A percentile compares a stretch with the other conserved stretches of the same genome.
Conservation (phyloP, 2,797 vertebrate genomes). For the Sebastes hubbsi region DNA sequence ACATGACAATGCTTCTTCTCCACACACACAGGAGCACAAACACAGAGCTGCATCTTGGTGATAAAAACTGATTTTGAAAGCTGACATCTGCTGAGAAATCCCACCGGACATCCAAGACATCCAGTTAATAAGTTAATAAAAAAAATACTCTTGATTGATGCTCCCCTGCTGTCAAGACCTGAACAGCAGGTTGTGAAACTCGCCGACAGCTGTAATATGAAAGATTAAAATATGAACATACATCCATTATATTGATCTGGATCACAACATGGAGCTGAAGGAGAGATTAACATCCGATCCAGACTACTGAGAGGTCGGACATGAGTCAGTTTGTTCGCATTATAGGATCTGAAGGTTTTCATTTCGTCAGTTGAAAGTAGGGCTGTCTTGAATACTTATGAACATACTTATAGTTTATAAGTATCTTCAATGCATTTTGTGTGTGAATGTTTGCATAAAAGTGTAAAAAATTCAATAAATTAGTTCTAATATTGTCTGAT, state of each 20-base stretch:
- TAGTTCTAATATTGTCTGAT: background rate
- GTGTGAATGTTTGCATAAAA: too few species aligned
- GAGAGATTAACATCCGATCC: background rate
- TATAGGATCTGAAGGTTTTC: background rate
- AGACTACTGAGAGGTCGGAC: background rate
- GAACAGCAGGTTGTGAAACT: background rate
- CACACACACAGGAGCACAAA: background rate
- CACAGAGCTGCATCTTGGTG: slow-evolving; percentile 11
- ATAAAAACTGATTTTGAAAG: slow-evolving; percentile 60
- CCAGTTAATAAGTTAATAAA: slow-evolving; percentile 40
- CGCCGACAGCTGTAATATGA: background rate
- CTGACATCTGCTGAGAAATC: slow-evolving; percentile 56
- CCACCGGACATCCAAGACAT: slow-evolving; percentile 40
- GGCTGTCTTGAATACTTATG: background rate
- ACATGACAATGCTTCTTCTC: slow-evolving; percentile 23
- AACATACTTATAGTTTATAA: too few species aligned
- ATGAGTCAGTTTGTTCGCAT: background rate
- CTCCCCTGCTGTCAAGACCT: background rate
- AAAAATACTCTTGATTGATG: background rate
- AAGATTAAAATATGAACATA: background rate
- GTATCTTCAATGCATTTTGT: too few species aligned
- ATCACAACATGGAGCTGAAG: background rate
- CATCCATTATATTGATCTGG: background rate
- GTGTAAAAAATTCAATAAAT: too few species aligned
- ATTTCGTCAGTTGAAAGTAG: background rate